Percentiles rank a stretch among this genome's conserved stretches.
These are phyloP conservation scores for Champsocephalus esox DNA, from an alignment of 2,797 vertebrate species.

Conservation along the genomic window DNA sequence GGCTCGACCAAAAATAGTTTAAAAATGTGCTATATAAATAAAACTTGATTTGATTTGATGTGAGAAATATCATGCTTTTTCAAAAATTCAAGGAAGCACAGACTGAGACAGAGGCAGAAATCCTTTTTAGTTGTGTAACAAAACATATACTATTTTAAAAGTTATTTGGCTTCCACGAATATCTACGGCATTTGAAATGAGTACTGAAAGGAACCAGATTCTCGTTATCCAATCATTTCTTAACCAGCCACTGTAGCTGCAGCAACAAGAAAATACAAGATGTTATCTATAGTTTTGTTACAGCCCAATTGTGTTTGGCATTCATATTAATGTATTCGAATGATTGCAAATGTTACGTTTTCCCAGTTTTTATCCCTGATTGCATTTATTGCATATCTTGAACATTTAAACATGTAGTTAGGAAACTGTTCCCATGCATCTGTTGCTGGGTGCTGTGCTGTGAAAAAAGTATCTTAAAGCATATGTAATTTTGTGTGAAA, in stretches of 20 bases:
- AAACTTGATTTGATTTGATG: too few species aligned
- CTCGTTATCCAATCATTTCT: constrained; percentile 14
- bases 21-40: too few species aligned
- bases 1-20: too few species aligned
- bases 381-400: background rate
- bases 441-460: background rate
- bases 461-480: background rate
- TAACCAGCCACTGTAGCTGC: constrained; percentile 15
- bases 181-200: too few species aligned
- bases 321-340: constrained; percentile 20
- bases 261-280: background rate
- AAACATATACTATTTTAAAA: too few species aligned
- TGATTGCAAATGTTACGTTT: background rate
- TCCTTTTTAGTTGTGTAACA: too few species aligned
- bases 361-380: constrained; percentile 6
- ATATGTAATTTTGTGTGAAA: too few species aligned
- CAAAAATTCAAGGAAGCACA: too few species aligned
- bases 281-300: background rate
- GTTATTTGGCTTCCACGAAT: too few species aligned
- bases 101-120: too few species aligned
- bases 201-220: background rate
- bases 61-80: too few species aligned
- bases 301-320: background rate
- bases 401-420: constrained; percentile 12
- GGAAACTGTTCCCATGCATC: background rate